Conservation (phyloP, 2,797 vertebrate genomes). For the Gorsachius magnificus region DNA sequence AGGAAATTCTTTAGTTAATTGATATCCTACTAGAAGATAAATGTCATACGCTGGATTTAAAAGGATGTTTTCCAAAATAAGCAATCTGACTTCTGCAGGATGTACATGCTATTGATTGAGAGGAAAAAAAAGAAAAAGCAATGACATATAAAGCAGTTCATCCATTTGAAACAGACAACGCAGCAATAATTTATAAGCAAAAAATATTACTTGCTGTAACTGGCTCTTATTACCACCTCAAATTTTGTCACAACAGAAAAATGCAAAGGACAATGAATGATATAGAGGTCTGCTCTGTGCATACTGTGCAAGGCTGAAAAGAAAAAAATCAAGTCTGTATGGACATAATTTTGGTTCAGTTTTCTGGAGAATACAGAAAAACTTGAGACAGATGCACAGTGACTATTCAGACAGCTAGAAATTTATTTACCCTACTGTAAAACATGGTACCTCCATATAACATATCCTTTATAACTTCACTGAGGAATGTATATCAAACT, state of each 20-base stretch:
- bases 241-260: not conserved
- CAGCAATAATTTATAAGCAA: not conserved
- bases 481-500: not conserved
- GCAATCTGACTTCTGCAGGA: conserved; percentile 90
- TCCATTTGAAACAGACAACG: not conserved
- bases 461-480: not conserved
- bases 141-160: not conserved
- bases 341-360: not conserved
- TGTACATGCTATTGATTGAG: conserved; percentile 83
- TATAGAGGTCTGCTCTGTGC: not conserved
- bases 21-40: conserved; percentile 90
- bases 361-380: not conserved
- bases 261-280: not conserved
- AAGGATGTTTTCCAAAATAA: conserved; percentile 97
- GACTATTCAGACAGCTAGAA: not conserved
- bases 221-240: not conserved
- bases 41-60: conserved; percentile 89
- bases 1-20: too few relatives aligned
- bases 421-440: not conserved
- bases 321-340: not conserved
- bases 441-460: not conserved
- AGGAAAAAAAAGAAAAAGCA: not conserved
- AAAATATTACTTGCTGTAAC: not conserved
- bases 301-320: not conserved
- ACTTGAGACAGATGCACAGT: not conserved